These are phyloP conservation scores for Acyrthosiphon pisum DNA, from an alignment of 1,140 invertebrate genomes.

Conservation along the genomic window DNA sequence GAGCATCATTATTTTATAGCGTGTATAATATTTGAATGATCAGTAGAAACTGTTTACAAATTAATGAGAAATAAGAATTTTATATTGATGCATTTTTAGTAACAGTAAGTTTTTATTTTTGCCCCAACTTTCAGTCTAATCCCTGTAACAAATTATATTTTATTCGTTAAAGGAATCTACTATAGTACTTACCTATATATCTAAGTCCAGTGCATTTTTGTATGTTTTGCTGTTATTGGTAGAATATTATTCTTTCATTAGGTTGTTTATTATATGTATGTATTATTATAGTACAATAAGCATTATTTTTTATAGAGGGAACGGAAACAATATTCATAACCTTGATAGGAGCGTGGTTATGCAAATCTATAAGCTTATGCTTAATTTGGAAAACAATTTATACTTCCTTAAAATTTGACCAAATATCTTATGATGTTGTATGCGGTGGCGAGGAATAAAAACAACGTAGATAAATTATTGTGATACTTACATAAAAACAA, in stretches of 20 bases:
- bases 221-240: not conserved
- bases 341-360: not conserved
- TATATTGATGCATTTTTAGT: not conserved
- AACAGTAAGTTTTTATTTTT: too few relatives aligned
- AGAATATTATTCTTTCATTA: too few relatives aligned
- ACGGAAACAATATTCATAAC: not conserved
- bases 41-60: not conserved
- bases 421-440: not conserved
- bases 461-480: not conserved
- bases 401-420: too few relatives aligned
- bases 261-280: not conserved
- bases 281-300: not conserved
- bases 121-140: too few relatives aligned
- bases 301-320: not conserved
- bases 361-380: not conserved
- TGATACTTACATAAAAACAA: not conserved
- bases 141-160: too few relatives aligned
- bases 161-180: too few relatives aligned
- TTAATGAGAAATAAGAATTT: not conserved
- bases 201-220: not conserved
- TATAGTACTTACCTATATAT: too few relatives aligned
- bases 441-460: not conserved
- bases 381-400: too few relatives aligned
- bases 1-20: not conserved
- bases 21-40: not conserved